These are phyloP conservation scores for Sardina pilchardus DNA, from an alignment of 2,113 vertebrate genomes.

Conservation along the genomic window DNA sequence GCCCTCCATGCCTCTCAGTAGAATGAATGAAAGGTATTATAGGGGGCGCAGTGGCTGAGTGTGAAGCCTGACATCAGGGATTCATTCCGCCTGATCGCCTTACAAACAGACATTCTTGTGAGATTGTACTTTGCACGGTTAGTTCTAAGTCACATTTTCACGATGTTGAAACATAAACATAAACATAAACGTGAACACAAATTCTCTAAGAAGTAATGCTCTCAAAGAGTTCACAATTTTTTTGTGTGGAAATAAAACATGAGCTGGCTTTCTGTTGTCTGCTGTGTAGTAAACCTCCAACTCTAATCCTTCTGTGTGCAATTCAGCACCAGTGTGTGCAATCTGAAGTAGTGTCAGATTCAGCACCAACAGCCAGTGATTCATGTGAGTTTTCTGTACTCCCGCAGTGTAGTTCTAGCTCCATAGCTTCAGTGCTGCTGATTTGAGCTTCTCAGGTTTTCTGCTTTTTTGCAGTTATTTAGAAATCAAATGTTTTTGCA, in stretches of 20 bases:
- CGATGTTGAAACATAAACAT: background rate
- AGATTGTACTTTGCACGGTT: constrained; percentile 16
- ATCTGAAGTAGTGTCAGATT: background rate
- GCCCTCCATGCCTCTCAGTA: background rate
- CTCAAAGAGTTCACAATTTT: background rate
- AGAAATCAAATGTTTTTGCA: background rate
- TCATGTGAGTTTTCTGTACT: background rate
- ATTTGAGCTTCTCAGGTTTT: background rate
- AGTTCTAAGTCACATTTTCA: background rate
- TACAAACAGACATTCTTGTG: constrained; percentile 37
- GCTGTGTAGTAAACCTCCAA: background rate
- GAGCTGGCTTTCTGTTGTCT: background rate
- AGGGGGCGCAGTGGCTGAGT: constrained; percentile 30
- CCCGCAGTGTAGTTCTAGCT: background rate
- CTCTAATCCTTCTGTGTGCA: background rate
- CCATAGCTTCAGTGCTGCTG: background rate
- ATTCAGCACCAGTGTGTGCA: background rate
- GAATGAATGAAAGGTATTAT: background rate
- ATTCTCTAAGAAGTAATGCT: background rate
- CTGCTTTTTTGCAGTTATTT: background rate
- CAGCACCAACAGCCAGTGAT: background rate
- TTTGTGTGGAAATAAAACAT: background rate
- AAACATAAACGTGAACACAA: background rate
- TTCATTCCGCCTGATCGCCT: constrained; percentile 43
- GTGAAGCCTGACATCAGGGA: constrained; percentile 50